Evolutionary conservation across 2,113 vertebrate species (phyloP).

Genomic region (human (Homo sapiens)): DNA sequence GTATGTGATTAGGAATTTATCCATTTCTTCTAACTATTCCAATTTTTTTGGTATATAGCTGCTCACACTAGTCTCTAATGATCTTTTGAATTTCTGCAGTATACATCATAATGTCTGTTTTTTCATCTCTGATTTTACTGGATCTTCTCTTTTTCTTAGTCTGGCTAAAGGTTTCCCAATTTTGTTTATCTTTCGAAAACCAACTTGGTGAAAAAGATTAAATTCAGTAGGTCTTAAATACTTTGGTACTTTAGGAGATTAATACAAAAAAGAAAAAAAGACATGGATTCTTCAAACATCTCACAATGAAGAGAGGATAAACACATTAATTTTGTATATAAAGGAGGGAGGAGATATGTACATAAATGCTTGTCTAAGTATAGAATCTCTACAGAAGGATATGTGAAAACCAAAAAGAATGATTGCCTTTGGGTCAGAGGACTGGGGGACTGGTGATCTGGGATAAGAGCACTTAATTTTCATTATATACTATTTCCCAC

Average conservation of each 20-base stretch:
- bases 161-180: too few relatives aligned
- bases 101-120: too few relatives aligned
- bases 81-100: too few relatives aligned
- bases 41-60: too few relatives aligned
- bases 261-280: not conserved
- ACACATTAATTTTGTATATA: not conserved
- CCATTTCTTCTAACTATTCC: too few relatives aligned
- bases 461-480: not conserved
- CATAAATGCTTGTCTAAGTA: not conserved
- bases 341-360: not conserved
- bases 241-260: not conserved
- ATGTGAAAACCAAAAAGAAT: not conserved
- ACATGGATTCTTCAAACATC: not conserved
- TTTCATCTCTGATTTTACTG: too few relatives aligned
- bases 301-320: not conserved
- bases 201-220: not conserved
- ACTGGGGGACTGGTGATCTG: not conserved
- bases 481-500: not conserved
- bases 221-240: conserved; percentile 22
- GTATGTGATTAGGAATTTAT: too few relatives aligned
- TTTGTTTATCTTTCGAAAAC: too few relatives aligned
- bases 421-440: not conserved
- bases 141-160: too few relatives aligned
- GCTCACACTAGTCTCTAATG: too few relatives aligned
- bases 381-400: not conserved